Conservation (phyloP, 1,140 invertebrate species). For the Caenorhabditis remanei region DNA sequence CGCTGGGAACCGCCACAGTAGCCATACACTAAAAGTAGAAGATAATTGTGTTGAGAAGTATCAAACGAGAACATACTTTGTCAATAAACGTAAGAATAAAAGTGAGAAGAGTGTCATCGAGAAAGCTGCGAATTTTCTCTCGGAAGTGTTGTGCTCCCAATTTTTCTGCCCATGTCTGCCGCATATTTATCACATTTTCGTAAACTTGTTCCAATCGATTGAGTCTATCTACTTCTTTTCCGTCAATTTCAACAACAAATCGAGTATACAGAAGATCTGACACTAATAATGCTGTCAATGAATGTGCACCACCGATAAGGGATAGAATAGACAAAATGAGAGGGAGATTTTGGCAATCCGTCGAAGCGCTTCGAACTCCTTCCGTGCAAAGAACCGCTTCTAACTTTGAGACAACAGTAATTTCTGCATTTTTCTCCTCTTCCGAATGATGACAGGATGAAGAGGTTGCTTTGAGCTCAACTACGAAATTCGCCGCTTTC, state of each 20-base stretch:
- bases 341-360: constrained; percentile 53
- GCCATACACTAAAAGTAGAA: constrained; percentile 35
- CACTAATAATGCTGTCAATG: constrained; percentile 36
- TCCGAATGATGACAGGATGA: not conserved
- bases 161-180: constrained; percentile 33
- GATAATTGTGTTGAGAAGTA: not conserved
- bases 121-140: constrained; percentile 31
- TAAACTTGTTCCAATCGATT: constrained; percentile 22
- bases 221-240: not conserved
- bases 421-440: constrained; percentile 25
- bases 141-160: constrained; percentile 17
- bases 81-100: constrained; percentile 63
- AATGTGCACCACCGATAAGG: constrained; percentile 6
- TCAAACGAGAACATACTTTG: constrained; percentile 14
- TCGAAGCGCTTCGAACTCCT: constrained; percentile 57
- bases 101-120: constrained; percentile 64
- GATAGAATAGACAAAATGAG: constrained; percentile 50
- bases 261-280: constrained; percentile 35
- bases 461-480: constrained; percentile 23
- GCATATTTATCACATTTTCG: constrained; percentile 48
- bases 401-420: not conserved
- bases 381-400: constrained; percentile 45
- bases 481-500: constrained; percentile 51
- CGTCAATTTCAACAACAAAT: not conserved
- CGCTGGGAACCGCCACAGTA: constrained; percentile 53